Conservation (phyloP, 2,113 vertebrate species). For the Callionymus lyra region DNA sequence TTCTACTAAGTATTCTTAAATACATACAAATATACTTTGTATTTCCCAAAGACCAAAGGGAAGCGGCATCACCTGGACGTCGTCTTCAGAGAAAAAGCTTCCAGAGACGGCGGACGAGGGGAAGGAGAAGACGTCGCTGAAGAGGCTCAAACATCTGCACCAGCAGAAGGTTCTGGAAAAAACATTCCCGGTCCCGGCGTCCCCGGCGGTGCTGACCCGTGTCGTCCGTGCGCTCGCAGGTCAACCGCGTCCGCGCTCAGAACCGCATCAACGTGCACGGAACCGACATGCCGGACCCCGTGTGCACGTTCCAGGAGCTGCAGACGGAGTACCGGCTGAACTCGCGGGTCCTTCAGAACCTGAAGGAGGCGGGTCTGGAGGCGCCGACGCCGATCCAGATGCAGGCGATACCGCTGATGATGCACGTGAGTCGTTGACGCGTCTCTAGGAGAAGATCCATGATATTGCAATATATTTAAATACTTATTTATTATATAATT, state of each 20-base stretch:
- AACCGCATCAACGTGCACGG: constrained; percentile 85
- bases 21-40: neutral
- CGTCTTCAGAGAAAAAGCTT: constrained; percentile 68
- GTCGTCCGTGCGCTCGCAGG: constrained; percentile 47
- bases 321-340: constrained; percentile 78
- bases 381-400: constrained; percentile 86
- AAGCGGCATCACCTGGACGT: constrained; percentile 76
- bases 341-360: constrained; percentile 75
- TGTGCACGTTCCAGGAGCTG: constrained; percentile 82
- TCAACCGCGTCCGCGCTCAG: constrained; percentile 76
- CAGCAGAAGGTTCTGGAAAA: constrained; percentile 93
- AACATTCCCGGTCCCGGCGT: neutral
- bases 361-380: constrained; percentile 74
- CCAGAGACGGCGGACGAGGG: constrained; percentile 45
- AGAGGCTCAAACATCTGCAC: constrained; percentile 77
- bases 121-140: constrained; percentile 65
- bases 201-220: neutral
- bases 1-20: neutral
- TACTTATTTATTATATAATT: no score
- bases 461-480: neutral
- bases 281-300: constrained; percentile 82
- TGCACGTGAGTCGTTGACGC: constrained; percentile 70
- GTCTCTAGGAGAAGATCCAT: neutral
- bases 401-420: constrained; percentile 91
- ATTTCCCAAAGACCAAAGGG: constrained; percentile 16